Base-by-base conservation (phyloP, 2,888 invertebrate genomes). In the Notodonta ziczac region DNA sequence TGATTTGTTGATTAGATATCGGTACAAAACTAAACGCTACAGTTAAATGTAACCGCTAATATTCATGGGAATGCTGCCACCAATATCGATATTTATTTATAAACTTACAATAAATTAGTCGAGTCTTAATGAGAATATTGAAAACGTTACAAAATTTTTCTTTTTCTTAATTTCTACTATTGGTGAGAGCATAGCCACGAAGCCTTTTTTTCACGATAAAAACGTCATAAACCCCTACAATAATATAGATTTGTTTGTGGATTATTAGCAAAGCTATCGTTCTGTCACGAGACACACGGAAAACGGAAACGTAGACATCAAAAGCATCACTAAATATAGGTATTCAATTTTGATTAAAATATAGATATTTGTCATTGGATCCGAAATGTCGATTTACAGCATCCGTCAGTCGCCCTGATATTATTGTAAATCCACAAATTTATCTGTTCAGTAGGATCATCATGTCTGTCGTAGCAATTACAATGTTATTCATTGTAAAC, bases 21-120 rank as follows among this genome's bases (percentile, higher is more conserved):
- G 69, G 77, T 83, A 85, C 77, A 85, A 86, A 89, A 87, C 87
- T 87, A 87, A 85, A 81, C 74, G 73, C 85, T 84, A 83, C 79
- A 67, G 77, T 77, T 74, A 72, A 76, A 70, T 57, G 62, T 67
- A 68, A 64, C 67, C 62, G 66, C 69, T 73, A 76, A 78, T 77
- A 68, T 64, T 70, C 67, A 72, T 72, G 79, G 78, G 77, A 78
- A 65, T 83, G 82, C 82, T 82, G 81, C 78, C 82, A 82, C 76
- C 84, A 84, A 80, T 67, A 78, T 76, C 77, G 65, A 70, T 69
- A 66, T 59, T 62, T 62, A 63, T n/a, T n/a, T 64, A 67, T 68
- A 61, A 69, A 56, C 74, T 73, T 75, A 75, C 70, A 76, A 66
- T 76, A 76, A 75, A 75, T 75, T 74, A 56, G 56, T 44, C 40